Evolutionary conservation across 2,888 invertebrate genomes (phyloP), one percentile per base, ranked within the genome.

Genomic region (Hesperia comma): DNA sequence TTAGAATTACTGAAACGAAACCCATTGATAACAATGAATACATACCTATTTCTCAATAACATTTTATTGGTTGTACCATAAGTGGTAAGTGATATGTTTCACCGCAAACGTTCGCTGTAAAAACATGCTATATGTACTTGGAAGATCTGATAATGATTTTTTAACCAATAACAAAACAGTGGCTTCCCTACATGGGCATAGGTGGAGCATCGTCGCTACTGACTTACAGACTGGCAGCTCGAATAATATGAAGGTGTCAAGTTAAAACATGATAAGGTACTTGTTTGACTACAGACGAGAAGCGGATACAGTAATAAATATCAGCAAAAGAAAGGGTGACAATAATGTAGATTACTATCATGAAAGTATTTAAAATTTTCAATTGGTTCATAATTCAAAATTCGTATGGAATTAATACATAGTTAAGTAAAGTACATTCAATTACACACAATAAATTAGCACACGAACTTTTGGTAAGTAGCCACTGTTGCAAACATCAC

Each of bases 31-130:
- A 3, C 3, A 37, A 37, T 32, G 46, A 26, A 57, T 51, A 32
- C 32, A 51, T 51, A 21, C 49, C 32, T 15, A 54, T 54, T 32
- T 32, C 14, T 54, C 6, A 46, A 21, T 14, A n/a, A 58, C 12
- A 70, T 37, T 49, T 15, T 66, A 73, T 72, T 75, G 74, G 74
- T 63, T n/a, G 62, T 60, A 72, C 78, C 77, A 68, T 77, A 78
- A 76, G 75, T 74, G 78, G 72, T 56, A 61, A 63, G 64, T 69
- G 72, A 71, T 70, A 73, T 66, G 60, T 66, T 66, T 60, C 37
- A 26, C 46, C 33, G 32, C 37, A 54, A 51, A 19, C 26, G n/a
- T 58, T 6, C 21, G 41, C 17, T 19, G 8, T 17, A 58, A 53
- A 43, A 10, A 32, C 12, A 19, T 53, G 33, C 32, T 41, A 19